Conservation (phyloP, 2,113 vertebrate genomes). For the Lophura nycthemera region DNA sequence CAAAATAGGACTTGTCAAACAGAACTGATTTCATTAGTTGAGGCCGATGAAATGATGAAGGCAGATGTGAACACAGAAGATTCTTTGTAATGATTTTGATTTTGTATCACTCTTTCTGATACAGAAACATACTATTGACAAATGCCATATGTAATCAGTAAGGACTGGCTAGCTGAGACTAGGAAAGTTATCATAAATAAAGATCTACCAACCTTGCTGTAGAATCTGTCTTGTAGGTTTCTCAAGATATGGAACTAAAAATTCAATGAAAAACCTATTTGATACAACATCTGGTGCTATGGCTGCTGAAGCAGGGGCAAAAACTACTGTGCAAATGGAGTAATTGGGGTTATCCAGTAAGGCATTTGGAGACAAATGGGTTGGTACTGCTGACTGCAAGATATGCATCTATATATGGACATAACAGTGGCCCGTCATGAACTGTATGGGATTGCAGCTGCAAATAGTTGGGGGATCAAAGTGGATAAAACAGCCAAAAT, state of each 20-base stretch:
- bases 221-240: neutral
- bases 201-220: neutral
- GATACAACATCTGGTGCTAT: neutral
- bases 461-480: neutral
- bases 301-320: neutral
- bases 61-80: neutral
- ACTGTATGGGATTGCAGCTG: neutral
- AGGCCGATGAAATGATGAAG: neutral
- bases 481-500: neutral
- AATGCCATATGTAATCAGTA: neutral
- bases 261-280: neutral
- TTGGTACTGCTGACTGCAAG: neutral
- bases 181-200: neutral
- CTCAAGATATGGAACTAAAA: neutral
- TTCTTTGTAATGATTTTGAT: neutral
- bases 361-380: neutral
- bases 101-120: neutral
- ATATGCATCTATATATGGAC: neutral
- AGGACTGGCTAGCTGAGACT: neutral
- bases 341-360: neutral
- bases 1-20: neutral
- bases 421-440: neutral
- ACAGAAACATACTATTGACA: neutral
- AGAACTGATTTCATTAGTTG: neutral
- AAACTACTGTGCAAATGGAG: neutral